These are phyloP conservation scores for Sinella curviseta DNA, from an alignment of 1,140 invertebrate species.

Conservation along the genomic window DNA sequence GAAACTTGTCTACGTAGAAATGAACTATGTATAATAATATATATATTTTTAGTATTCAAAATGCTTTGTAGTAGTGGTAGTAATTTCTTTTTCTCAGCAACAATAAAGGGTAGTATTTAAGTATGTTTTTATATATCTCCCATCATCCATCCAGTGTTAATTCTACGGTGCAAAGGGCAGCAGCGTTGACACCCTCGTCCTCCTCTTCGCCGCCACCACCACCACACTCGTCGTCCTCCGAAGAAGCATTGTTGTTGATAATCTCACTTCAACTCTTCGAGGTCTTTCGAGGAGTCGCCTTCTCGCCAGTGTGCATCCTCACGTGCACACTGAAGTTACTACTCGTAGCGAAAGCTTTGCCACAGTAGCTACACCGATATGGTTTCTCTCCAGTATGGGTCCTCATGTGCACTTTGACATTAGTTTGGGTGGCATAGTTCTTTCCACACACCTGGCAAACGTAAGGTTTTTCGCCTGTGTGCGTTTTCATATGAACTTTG, in stretches of 20 bases:
- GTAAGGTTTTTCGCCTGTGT: conserved; percentile 24
- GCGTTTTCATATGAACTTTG: conserved; percentile 20
- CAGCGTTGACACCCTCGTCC: neutral
- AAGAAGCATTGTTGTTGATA: neutral
- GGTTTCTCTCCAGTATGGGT: conserved; percentile 17
- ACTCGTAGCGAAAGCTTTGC: neutral
- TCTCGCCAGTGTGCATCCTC: conserved; percentile 19
- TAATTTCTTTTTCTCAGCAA: neutral
- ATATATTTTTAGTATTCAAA: no score
- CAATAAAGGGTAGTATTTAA: no score
- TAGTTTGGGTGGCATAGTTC: neutral
- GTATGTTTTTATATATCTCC: no score
- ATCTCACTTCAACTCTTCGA: conserved; percentile 9
- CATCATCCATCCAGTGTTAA: neutral
- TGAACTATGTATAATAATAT: no score
- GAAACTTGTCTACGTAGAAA: no score
- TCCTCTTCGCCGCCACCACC: neutral
- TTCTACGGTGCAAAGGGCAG: neutral
- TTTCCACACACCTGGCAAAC: conserved; percentile 10
- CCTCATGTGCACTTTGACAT: conserved; percentile 28
- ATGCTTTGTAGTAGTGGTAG: neutral
- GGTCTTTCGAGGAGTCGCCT: conserved; percentile 6
- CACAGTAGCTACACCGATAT: neutral
- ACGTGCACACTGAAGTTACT: neutral
- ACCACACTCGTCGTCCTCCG: neutral